A percentile compares a stretch with the other conserved stretches of the same genome.
Evolutionary conservation across 2,888 invertebrate genomes (phyloP).

Genomic region (Eupeodes latifasciatus): DNA sequence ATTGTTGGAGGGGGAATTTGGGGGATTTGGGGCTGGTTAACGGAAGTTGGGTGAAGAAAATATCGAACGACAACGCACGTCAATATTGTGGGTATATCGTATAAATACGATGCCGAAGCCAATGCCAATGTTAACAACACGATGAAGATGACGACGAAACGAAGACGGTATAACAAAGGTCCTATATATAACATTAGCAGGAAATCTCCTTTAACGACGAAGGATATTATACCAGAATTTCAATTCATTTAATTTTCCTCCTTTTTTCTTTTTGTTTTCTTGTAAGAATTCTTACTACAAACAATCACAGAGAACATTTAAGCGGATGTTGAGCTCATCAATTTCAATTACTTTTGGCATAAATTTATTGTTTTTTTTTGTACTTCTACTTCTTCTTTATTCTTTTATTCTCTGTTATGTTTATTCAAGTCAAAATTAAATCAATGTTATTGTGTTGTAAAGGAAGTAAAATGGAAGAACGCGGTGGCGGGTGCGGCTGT

Average conservation of each 20-base stretch:
- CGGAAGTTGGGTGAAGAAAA: not conserved
- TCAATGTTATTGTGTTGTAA: not conserved
- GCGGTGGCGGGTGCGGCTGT: not conserved
- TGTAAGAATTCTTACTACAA: not conserved
- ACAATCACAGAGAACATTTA: conserved; percentile 24
- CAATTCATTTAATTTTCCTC: not conserved
- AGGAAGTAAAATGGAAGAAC: not conserved
- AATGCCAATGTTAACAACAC: too few relatives aligned
- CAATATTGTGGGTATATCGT: not conserved
- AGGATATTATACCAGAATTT: not conserved
- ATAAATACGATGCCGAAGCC: too few relatives aligned
- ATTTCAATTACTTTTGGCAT: conserved; percentile 66
- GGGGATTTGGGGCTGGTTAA: too few relatives aligned
- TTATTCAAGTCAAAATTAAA: conserved; percentile 7
- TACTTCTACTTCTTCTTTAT: too few relatives aligned
- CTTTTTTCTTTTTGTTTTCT: not conserved
- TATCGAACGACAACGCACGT: conserved; percentile 12
- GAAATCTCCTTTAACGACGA: conserved; percentile 15
- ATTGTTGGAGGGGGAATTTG: not conserved
- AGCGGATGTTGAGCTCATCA: conserved; percentile 54
- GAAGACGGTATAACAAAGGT: not conserved
- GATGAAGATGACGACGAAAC: too few relatives aligned
- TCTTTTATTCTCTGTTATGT: not conserved
- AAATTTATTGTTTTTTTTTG: conserved; percentile 24
- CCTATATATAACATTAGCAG: not conserved